phyloP scores from a whole-genome alignment of 2,888 invertebrate genomes.

The Hypsopygia costalis region DNA sequence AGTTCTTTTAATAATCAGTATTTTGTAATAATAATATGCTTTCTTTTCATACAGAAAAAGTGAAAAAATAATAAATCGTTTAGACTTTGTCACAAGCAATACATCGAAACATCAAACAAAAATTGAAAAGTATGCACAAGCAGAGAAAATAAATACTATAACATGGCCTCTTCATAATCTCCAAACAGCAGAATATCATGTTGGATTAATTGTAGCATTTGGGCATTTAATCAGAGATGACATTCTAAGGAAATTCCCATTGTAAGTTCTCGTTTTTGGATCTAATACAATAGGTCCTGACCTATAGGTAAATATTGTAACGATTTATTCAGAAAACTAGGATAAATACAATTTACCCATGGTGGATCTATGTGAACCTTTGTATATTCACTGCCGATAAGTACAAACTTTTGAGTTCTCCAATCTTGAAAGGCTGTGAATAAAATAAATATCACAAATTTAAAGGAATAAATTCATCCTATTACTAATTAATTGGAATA shows the following conservation, averaged over 20 bases:
- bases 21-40: neutral
- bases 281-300: no score
- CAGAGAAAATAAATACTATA: conserved; percentile 80
- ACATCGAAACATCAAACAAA: conserved; percentile 80
- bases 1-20: no score
- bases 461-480: no score
- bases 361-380: no score
- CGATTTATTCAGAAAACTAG: no score
- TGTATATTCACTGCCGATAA: no score
- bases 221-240: conserved; percentile 92
- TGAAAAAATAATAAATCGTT: conserved; percentile 64
- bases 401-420: no score
- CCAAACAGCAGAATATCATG: conserved; percentile 82
- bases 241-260: conserved; percentile 88
- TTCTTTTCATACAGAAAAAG: conserved; percentile 65
- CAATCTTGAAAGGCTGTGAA: no score
- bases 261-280: conserved; percentile 80
- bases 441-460: no score
- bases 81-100: conserved; percentile 87
- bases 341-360: no score
- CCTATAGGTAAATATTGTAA: no score
- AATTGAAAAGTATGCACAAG: conserved; percentile 84
- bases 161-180: conserved; percentile 83
- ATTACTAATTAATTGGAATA: no score
- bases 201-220: conserved; percentile 96